Evolutionary conservation across 2,888 invertebrate species (phyloP), one percentile per base, ranked within the genome.

Genomic region (Macrophya annulata): DNA sequence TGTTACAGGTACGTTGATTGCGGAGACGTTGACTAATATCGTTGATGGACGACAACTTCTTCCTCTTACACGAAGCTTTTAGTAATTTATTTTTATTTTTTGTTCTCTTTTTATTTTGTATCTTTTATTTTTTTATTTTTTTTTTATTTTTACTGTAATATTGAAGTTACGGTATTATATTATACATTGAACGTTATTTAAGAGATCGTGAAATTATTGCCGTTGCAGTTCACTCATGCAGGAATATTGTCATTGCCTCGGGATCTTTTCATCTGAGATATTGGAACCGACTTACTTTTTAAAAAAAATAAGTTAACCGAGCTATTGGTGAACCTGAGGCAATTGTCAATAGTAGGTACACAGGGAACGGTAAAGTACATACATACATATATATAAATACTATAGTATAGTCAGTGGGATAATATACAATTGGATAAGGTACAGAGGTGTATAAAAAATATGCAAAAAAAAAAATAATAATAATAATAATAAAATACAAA

Each of bases 1-100:
- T 77, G 76, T 77, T 77, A 15, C 76, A 77, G 76, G 76, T 77
- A 77, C 51, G 76, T 77, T 72, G 43, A 77, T 77, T 37, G 5
- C 37, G 31, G 17, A 15, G 17, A 15, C 17, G 4, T 55, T 55
- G 17, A 17, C n/a, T 4, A 4, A 17, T 4, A 55, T 10, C 37
- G 31, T 15, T 15, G 65, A 51, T 51, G 17, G 51, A 51, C 51
- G 51, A 51, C 72, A 72, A 72, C 72, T 72, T 43, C 43, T 37
- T n/a, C 21, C 65, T 65, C 12, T 31, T 65, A 31, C 10, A 25
- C 10, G 65, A 25, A 65, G 25, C 10, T 65, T 65, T 25, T 25
- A 25, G 65, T 65, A n/a, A 72, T 15, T 40, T 43, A n/a, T 31
- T 31, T 31, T 40, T 17, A 8, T 43, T 15, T 4, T 21, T 4